Base-by-base conservation (phyloP, 2,797 vertebrate species). In the Yasuhikotakia modesta region DNA sequence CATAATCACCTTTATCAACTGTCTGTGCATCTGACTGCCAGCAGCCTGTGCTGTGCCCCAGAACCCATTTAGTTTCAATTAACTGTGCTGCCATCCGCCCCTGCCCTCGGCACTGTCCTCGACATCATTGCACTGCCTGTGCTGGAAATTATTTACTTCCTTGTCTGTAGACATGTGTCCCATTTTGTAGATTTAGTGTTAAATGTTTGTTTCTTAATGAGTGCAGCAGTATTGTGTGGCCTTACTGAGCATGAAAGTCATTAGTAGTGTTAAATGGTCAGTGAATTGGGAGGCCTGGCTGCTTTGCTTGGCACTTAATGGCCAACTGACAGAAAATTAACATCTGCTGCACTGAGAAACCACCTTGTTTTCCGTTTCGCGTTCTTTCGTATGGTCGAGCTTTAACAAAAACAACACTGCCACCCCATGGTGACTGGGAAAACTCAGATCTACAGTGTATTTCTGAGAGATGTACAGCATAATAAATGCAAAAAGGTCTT, bases 261-360 rank as follows among this genome's bases (percentile, higher is more conserved):
- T 75, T 75, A 75, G 73, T 66, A 64, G 73, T 75, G 73, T 75
- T 75, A 75, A 75, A 75, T 66, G 73, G 61, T 66, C 30, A 66
- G 73, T 66, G 61, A 43, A 75, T 75, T 66, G 61, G 73, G 73
- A 75, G 46, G 73, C 61, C 50, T 73, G 58, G 71, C 71, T 73
- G 71, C 43, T 66, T 66, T 55, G 61, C 61, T 75, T 66, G 21
- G 30, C 32, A 7, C 60, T 75, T 30, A 75, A 39, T 66, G 66
- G 61, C 48, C 46, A 75, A 74, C 72, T 39, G 48, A 74, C 53
- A 65, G 60, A 75, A 55, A 75, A 75, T 66, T 52, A 75, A 55
- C 72, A 66, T 75, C 72, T 75, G 72, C 61, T 74, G 60, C 39
- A 60, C 32, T 63, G 58, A n/a, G 58, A 73, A 43, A 73, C 30